Base-by-base conservation (phyloP, 2,113 vertebrate genomes). In the Planiliza haematocheilus region DNA sequence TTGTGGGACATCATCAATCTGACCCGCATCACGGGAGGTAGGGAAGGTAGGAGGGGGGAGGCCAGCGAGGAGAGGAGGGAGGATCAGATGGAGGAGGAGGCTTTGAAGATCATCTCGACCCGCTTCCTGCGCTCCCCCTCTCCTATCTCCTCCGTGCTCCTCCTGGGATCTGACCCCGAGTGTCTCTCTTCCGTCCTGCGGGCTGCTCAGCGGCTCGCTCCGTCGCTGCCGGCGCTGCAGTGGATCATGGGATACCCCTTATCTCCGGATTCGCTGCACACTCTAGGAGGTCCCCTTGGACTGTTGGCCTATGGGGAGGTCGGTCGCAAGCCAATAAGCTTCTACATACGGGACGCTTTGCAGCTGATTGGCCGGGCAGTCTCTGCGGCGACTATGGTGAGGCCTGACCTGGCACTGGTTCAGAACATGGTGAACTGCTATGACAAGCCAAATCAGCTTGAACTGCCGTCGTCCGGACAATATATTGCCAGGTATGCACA, bases 211-310 rank as follows among this genome's bases (percentile, higher is more conserved):
- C 90, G 91, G 12, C 34, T 92, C 10, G 92, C 94, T 12, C 83
- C 96, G 21, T 76, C 81, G 0, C 82, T 70, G 0, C 95, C 94
- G 0, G 94, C 96, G 0, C 86, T 96, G 43, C 95, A 93, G 76
- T 98, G 97, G 97, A 74, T 99, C 77, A 92, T 97, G 94, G 97
- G 97, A 74, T 94, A 95, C 7, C 96, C 97, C 0, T 89, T 97
- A 69, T 93, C 94, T 0, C 80, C 95, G 0, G 84, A 93, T 0
- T 94, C 94, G 0, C 92, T 99, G 68, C 96, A 96, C 83, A 95
- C 94, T 0, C 83, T 95, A 0, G 96, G 95, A 7, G 91, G 98
- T 76, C 97, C 97, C 0, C 90, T 90, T 0, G 96, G 97, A 18
- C 88, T 99, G 7, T 75, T 99, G 57, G 97, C 97, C 1, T 96